Evolutionary conservation across 2,113 vertebrate species (phyloP), one percentile per base, ranked within the genome.

Genomic region (Brachypodius melanocephalos): DNA sequence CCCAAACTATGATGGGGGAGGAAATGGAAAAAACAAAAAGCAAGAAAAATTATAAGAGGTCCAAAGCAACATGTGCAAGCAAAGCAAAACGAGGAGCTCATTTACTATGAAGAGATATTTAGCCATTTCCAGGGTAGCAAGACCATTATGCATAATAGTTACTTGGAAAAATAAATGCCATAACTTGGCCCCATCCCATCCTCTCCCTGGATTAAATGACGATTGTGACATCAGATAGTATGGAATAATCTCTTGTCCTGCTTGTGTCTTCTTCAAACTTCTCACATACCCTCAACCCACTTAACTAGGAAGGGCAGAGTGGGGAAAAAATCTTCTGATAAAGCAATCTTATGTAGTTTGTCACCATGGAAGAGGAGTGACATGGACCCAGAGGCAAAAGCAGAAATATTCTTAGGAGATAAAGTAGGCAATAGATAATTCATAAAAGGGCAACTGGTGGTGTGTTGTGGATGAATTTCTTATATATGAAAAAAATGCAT

Each of bases 71-170:
- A 18, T 14, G 12, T 42, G 6, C 34, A 72, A 75, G 7, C 22
- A 63, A 86, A 89, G 6, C 2, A 45, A 85, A 76, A 59, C 14
- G 49, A 59, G 14, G 11, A 48, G 4, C 29, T 85, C 0, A 29
- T 63, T 92, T 11, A 38, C 28, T 52, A 6, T 17, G 77, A 57
- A 10, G 5, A 52, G 8, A 46, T 57, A 3, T 34, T 89, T 57
- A 66, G 6, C 14, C 5, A 21, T 76, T 84, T 85, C 31, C 9
- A 66, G 18, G 25, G 15, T 74, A 85, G 5, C 4, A 59, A 26
- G 2, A 5, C 7, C 7, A 26, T 43, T 8, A 32, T 2, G 1
- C 4, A 0, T 17, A 21, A 45, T 20, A 18, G 8, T 71, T 58
- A n/a, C 19, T 36, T 65, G 13, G 45, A 25, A 76, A 89, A 54